Percentiles rank a stretch among this genome's conserved stretches.
Evolutionary conservation across 2,113 vertebrate genomes (phyloP).

Genomic region (Onychostoma macrolepis): DNA sequence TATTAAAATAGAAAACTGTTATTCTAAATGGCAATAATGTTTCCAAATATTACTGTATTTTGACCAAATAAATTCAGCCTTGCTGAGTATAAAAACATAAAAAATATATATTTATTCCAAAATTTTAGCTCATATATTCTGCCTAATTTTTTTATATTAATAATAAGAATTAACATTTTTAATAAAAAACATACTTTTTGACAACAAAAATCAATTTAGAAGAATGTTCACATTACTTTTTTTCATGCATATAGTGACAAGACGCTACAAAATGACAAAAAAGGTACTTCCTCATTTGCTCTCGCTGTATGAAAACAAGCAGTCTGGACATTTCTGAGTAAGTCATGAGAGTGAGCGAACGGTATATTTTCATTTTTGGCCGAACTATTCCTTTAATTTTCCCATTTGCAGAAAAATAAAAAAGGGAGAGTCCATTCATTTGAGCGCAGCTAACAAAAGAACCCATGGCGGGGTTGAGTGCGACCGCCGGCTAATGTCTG

Average conservation of each 20-base stretch:
- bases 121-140: no score
- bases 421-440: background rate
- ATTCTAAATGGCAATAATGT: no score
- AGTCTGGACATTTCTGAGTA: background rate
- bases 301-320: background rate
- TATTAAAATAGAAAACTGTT: background rate
- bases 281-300: background rate
- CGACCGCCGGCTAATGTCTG: constrained; percentile 9
- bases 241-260: background rate
- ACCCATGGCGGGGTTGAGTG: background rate
- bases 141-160: no score
- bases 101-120: no score
- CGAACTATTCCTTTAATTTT: background rate
- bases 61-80: no score
- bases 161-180: no score
- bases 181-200: no score
- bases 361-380: constrained; percentile 8
- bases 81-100: no score
- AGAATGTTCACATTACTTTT: background rate
- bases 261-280: background rate
- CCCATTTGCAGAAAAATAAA: background rate
- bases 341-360: background rate
- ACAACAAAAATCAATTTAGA: no score
- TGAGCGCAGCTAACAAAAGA: constrained; percentile 21
- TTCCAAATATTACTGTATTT: no score